Conservation (phyloP, 2,113 vertebrate species). For the Cyprinodon brontotheroides region DNA sequence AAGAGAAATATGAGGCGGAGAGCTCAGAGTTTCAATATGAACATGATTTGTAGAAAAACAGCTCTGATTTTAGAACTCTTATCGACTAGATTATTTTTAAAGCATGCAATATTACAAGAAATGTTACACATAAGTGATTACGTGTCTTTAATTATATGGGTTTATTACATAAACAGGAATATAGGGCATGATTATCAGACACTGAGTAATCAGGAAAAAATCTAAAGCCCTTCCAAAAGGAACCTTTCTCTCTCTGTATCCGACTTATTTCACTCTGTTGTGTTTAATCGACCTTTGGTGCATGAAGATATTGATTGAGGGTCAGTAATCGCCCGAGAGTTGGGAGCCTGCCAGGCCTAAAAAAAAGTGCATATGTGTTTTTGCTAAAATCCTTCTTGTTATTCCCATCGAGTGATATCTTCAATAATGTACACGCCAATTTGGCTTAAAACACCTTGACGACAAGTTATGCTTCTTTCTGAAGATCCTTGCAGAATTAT, state of each 20-base stretch:
- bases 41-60: not conserved
- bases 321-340: constrained; percentile 90
- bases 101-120: not conserved
- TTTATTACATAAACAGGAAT: constrained; percentile 22
- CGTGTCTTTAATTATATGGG: not conserved
- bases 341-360: constrained; percentile 84
- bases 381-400: constrained; percentile 22
- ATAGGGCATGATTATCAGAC: constrained; percentile 20
- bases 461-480: constrained; percentile 29
- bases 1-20: constrained; percentile 2
- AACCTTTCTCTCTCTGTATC: constrained; percentile 7
- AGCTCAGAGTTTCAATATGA: constrained; percentile 1
- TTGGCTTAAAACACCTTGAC: constrained; percentile 27
- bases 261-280: constrained; percentile 43
- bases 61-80: not conserved
- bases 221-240: constrained; percentile 24
- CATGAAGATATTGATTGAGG: constrained; percentile 88
- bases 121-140: constrained; percentile 9
- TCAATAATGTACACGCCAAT: constrained; percentile 17
- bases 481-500: constrained; percentile 40
- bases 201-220: constrained; percentile 32
- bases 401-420: constrained; percentile 1
- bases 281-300: constrained; percentile 88
- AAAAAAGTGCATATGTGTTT: constrained; percentile 20
- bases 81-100: constrained; percentile 17